Evolutionary conservation across 2,797 vertebrate species (phyloP), one percentile per base, ranked within the genome.

Genomic region (Crax fasciolata): DNA sequence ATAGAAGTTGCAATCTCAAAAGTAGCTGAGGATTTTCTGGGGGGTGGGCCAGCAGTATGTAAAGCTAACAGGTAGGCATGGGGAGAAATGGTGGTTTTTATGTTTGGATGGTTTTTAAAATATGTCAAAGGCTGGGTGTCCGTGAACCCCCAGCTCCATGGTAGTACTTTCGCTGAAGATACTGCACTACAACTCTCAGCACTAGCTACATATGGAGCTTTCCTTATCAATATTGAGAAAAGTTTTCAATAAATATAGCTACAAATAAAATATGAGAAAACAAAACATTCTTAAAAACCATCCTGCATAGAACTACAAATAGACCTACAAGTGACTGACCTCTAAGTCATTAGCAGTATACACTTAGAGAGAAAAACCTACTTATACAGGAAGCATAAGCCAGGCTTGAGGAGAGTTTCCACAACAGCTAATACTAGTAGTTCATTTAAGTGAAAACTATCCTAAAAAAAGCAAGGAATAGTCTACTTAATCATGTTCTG

Each of bases 221-320:
- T 2, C 21, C 49, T 38, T 0, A 25, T 2, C 23, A 76, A 0
- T 9, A 62, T 4, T 27, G 10, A 58, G 21, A 17, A 17, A 14
- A 51, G 5, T 9, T 48, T 28, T 11, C 39, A 77, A 13, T 38
- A 80, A 76, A 91, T 4, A 4, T 0, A 71, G 14, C 21, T 72
- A 28, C n/a, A 46, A 79, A 20, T 5, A 65, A 52, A 8, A 67
- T 25, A 6, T 4, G n/a, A 75, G 19, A 74, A 46, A 6, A 11
- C 17, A 67, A 28, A 51, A 30, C 10, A 41, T 3, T 9, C 10
- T 78, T 43, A 3, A 49, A 80, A 84, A 28, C 8, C 30, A 21
- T 28, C 23, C 27, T 30, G 39, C 20, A 48, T 1, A 24, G 17
- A 82, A 66, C 10, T 38, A 11, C 2, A 59, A 4, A n/a, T 5